Conservation (phyloP, 1,140 invertebrate species). For the Trichonephila clavipes region DNA sequence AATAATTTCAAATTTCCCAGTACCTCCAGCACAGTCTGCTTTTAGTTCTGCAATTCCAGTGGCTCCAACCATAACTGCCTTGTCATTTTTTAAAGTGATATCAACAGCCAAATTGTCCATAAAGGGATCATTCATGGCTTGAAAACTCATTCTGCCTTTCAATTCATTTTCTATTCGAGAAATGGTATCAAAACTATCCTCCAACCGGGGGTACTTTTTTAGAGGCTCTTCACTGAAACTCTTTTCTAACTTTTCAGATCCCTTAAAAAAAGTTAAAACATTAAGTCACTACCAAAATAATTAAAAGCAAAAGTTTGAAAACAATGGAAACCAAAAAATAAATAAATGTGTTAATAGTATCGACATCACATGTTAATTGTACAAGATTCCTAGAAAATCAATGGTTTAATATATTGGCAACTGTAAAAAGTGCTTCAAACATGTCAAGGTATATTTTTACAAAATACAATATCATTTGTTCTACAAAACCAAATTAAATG, state of each 20-base stretch:
- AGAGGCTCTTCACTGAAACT: constrained; percentile 84
- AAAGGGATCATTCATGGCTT: not conserved
- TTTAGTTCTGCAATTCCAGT: constrained; percentile 77
- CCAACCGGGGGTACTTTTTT: constrained; percentile 83
- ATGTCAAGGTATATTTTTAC: no score
- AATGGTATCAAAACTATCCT: constrained; percentile 53
- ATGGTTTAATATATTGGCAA: no score
- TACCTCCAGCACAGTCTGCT: constrained; percentile 71
- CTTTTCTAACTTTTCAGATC: constrained; percentile 60
- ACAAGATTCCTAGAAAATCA: no score
- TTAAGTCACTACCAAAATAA: no score
- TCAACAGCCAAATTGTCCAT: not conserved
- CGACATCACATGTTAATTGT: no score
- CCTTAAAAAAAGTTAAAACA: not conserved
- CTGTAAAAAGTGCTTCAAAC: no score
- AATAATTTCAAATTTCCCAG: constrained; percentile 76
- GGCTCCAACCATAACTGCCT: constrained; percentile 77
- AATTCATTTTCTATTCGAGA: constrained; percentile 30
- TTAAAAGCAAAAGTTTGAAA: no score
- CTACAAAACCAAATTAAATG: no score
- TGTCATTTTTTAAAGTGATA: constrained; percentile 68
- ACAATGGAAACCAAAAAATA: no score
- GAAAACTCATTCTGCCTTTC: constrained; percentile 58
- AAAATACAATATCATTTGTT: no score
- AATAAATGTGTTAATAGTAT: no score